phyloP scores from a whole-genome alignment of 2,888 invertebrate genomes.

The Celastrina argiolus region DNA sequence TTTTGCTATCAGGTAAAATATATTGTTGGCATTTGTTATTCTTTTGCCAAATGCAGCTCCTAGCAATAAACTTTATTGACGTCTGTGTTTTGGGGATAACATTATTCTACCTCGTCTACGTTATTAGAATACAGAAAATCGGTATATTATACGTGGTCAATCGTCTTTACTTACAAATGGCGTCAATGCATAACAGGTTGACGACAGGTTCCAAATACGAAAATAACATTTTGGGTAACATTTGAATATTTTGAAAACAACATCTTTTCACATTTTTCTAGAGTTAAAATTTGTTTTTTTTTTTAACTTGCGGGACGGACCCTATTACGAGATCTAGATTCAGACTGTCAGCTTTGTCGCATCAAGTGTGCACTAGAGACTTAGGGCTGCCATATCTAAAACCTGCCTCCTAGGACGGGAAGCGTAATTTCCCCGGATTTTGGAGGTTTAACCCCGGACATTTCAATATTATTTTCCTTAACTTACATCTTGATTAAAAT shows the following conservation, averaged over 20 bases:
- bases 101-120: background rate
- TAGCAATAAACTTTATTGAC: background rate
- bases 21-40: background rate
- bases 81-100: background rate
- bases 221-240: background rate
- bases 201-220: background rate
- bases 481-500: too few relatives aligned
- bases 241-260: conserved; percentile 5
- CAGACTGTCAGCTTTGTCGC: too few relatives aligned
- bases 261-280: background rate
- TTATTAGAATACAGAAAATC: conserved; percentile 5
- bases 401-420: too few relatives aligned
- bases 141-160: background rate
- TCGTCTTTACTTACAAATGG: conserved; percentile 8
- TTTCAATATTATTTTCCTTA: too few relatives aligned
- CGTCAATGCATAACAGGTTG: conserved; percentile 3
- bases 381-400: too few relatives aligned
- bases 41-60: background rate
- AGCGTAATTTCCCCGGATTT: too few relatives aligned
- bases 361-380: too few relatives aligned
- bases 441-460: too few relatives aligned
- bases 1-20: too few relatives aligned
- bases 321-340: too few relatives aligned
- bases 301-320: too few relatives aligned
- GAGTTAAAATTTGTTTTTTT: too few relatives aligned